Percentiles rank a stretch among this genome's conserved stretches.
phyloP scores from a whole-genome alignment of 2,113 vertebrate genomes.

The Danio rerio region DNA sequence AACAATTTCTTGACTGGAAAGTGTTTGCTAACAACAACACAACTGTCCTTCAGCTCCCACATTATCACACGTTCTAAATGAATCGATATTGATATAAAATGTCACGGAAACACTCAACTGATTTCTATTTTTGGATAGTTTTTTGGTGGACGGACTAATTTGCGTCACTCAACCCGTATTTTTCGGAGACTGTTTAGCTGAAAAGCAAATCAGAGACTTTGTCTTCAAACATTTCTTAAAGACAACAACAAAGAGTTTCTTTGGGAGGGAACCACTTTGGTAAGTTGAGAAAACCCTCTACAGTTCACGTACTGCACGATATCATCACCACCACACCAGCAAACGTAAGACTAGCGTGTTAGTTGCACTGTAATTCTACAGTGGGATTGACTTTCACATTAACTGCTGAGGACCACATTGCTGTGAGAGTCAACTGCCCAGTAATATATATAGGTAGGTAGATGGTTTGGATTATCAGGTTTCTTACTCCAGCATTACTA shows the following conservation, averaged over 20 bases:
- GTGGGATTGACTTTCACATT: constrained; percentile 40
- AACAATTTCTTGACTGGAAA: constrained; percentile 24
- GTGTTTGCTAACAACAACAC: not conserved
- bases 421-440: constrained; percentile 50
- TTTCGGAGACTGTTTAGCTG: not conserved
- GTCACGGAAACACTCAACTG: not conserved
- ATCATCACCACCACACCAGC: constrained; percentile 33
- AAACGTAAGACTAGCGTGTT: not conserved
- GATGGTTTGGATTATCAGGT: constrained; percentile 31
- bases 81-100: not conserved
- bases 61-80: not conserved
- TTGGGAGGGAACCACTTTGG: constrained; percentile 57
- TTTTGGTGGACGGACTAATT: constrained; percentile 5
- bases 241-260: constrained; percentile 28
- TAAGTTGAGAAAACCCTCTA: constrained; percentile 46
- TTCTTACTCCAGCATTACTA: constrained; percentile 33
- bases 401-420: constrained; percentile 60
- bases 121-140: not conserved
- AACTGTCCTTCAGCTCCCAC: not conserved
- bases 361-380: constrained; percentile 33
- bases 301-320: constrained; percentile 37
- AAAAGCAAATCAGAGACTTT: constrained; percentile 15
- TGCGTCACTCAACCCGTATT: constrained; percentile 17
- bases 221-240: constrained; percentile 25
- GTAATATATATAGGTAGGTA: constrained; percentile 42